Conservation (phyloP, 2,888 invertebrate species). For the Agapostemon virescens region DNA sequence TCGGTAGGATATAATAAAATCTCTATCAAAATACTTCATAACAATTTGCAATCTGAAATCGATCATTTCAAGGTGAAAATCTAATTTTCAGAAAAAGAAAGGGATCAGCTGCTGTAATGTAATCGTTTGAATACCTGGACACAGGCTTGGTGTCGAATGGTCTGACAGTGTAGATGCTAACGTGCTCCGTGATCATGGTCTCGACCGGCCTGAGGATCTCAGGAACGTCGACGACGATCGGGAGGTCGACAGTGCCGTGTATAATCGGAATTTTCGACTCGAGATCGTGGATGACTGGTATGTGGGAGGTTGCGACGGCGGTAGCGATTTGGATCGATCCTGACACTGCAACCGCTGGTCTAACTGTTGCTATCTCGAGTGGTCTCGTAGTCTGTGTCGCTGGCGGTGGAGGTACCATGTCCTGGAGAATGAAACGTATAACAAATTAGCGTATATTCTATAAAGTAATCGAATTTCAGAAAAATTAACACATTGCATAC, state of each 20-base stretch:
- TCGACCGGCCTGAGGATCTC: constrained; percentile 71
- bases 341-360: constrained; percentile 76
- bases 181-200: constrained; percentile 72
- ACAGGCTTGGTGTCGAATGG: constrained; percentile 76
- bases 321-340: constrained; percentile 79
- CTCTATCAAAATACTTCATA: too few relatives aligned
- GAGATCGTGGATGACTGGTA: constrained; percentile 76
- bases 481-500: too few relatives aligned
- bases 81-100: too few relatives aligned
- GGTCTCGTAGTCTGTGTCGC: constrained; percentile 68
- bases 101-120: background rate
- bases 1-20: too few relatives aligned
- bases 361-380: constrained; percentile 73
- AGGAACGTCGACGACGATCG: constrained; percentile 76
- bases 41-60: too few relatives aligned
- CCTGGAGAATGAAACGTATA: constrained; percentile 59
- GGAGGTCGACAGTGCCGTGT: constrained; percentile 78
- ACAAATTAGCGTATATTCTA: background rate
- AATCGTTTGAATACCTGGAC: constrained; percentile 67
- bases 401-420: constrained; percentile 77
- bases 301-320: constrained; percentile 77
- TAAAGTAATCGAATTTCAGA: background rate
- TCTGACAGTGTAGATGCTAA: constrained; percentile 76
- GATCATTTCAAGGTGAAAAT: too few relatives aligned
- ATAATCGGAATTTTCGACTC: constrained; percentile 79